Evolutionary conservation across 2,113 vertebrate species (phyloP), one percentile per base, ranked within the genome.

Genomic region (Hydrochoerus hydrochaeris): DNA sequence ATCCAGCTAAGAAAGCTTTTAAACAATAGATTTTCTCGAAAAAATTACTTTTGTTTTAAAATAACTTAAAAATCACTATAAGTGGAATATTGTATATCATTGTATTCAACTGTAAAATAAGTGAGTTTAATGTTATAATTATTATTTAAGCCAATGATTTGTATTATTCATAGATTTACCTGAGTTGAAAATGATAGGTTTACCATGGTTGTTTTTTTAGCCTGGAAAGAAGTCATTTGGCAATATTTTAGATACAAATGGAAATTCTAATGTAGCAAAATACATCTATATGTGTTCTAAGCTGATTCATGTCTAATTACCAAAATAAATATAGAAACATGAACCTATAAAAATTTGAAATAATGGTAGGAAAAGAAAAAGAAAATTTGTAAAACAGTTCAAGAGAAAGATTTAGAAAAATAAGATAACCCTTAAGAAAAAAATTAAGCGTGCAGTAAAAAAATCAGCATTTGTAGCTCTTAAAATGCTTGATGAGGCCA

Each of bases 41-140:
- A 87, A 87, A 91, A 30, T 46, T 81, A 8, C 28, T 88, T 95
- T 78, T 83, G 14, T 35, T 63, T 86, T 85, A 96, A 86, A 35
- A 44, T 32, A 73, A 88, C 1, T 49, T 73, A 62, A 63, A 94
- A 95, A 71, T 96, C 35, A 77, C 54, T 77, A 30, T 75, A 90
- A 91, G 46, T 65, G 41, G 44, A 58, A 81, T 73, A 85, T 75
- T 28, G 17, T 94, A 69, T 77, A 57, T 52, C 5, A 71, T 22
- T 49, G 24, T 30, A 44, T 77, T 95, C 44, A 63, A 49, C 41
- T 89, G 26, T 38, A 81, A 95, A 80, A 52, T 78, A 49, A 95
- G 63, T 90, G 60, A 94, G 9, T 52, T 46, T 77, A 73, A 82
- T 38, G 49, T 84, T 81, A 81, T 46, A 52, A 49, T 71, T 78